Conservation (phyloP, 1,140 invertebrate species). For the Coelopa frigida region DNA sequence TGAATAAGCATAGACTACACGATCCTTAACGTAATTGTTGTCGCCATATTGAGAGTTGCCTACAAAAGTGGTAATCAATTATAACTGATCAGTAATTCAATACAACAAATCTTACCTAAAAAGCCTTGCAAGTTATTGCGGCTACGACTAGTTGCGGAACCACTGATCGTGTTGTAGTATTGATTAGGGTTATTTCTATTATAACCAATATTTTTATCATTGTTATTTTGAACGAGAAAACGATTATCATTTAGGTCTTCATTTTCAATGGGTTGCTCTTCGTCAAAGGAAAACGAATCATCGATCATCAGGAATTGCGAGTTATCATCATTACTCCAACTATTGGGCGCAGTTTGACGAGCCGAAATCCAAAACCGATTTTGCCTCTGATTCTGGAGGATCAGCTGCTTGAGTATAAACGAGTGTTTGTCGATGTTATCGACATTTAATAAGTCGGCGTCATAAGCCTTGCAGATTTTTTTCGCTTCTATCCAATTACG, state of each 20-base stretch:
- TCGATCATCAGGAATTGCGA: conserved; percentile 69
- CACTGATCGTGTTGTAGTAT: conserved; percentile 45
- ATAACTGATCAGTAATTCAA: neutral
- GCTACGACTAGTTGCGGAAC: conserved; percentile 30
- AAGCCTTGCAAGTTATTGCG: conserved; percentile 37
- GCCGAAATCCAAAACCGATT: conserved; percentile 79
- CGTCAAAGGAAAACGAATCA: conserved; percentile 66
- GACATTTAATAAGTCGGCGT: conserved; percentile 71
- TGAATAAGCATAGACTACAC: conserved; percentile 62
- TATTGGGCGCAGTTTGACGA: conserved; percentile 61
- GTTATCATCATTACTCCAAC: conserved; percentile 82
- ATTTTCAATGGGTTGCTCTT: conserved; percentile 29
- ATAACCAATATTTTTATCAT: conserved; percentile 19
- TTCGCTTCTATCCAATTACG: conserved; percentile 70
- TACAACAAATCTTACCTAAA: conserved; percentile 19
- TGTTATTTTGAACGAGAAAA: conserved; percentile 25
- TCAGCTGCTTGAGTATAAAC: conserved; percentile 71
- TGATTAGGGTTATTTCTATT: conserved; percentile 44
- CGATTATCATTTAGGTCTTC: conserved; percentile 40
- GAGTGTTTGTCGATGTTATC: conserved; percentile 79
- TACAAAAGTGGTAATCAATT: conserved; percentile 3
- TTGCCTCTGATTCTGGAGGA: conserved; percentile 75
- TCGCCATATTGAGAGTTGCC: conserved; percentile 33
- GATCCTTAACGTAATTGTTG: conserved; percentile 42
- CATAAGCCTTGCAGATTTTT: conserved; percentile 71